These are phyloP conservation scores for Anarrhichthys ocellatus DNA, from an alignment of 2,113 vertebrate genomes.

Conservation along the genomic window DNA sequence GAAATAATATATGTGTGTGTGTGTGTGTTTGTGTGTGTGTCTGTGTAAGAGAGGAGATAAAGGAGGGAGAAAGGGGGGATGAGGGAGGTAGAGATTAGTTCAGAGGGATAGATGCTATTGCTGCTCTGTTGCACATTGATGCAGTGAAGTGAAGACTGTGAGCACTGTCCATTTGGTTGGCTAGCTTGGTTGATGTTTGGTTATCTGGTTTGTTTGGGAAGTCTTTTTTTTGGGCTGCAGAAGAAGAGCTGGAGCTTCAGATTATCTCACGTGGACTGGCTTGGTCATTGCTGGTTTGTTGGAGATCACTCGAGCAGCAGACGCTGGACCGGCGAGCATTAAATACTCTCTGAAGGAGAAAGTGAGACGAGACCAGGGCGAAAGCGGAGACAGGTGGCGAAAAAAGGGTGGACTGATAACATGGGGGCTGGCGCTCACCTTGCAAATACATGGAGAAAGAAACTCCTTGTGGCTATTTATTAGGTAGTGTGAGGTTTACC, in stretches of 20 bases:
- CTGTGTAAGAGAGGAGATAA: conserved; percentile 41
- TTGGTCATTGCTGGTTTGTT: conserved; percentile 5
- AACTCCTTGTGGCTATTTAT: conserved; percentile 15
- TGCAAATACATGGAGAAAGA: conserved; percentile 31
- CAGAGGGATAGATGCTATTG: conserved; percentile 56
- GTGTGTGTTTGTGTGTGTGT: not conserved
- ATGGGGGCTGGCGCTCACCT: conserved; percentile 9
- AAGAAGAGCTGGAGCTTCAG: conserved; percentile 13
- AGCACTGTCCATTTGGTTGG: conserved; percentile 45
- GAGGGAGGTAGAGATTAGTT: conserved; percentile 67
- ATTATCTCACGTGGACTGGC: conserved; percentile 9
- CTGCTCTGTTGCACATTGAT: conserved; percentile 57
- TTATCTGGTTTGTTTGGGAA: not conserved
- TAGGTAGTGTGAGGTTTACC: conserved; percentile 7
- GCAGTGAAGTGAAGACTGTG: conserved; percentile 24
- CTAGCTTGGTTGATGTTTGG: conserved; percentile 24
- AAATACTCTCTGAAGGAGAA: conserved; percentile 12
- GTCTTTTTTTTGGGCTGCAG: not conserved
- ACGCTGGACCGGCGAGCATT: conserved; percentile 12
- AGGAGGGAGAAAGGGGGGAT: conserved; percentile 44
- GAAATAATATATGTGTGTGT: conserved; percentile 27
- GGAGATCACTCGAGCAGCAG: conserved; percentile 26
- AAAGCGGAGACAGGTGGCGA: not conserved
- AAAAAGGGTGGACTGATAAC: not conserved
- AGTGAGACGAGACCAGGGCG: conserved; percentile 24